phyloP scores from a whole-genome alignment of 30 jellyfish, hydroid and myxozoan genomes.

The Aurelia coerulea region DNA sequence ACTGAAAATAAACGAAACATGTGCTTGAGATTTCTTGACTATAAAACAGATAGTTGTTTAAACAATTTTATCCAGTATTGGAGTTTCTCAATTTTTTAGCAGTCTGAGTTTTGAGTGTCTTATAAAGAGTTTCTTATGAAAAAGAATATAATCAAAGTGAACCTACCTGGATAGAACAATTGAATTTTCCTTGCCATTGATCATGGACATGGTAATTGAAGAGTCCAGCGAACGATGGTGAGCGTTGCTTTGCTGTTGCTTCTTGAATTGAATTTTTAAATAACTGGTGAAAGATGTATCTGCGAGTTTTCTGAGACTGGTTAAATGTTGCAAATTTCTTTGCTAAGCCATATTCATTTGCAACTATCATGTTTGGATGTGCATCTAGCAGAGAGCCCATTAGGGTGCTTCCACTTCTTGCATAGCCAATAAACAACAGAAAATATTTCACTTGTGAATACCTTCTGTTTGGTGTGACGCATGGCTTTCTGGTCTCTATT shows the following conservation, averaged over 20 bases:
- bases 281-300: constrained; percentile 54
- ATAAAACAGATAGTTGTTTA: too few relatives aligned
- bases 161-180: constrained; percentile 67
- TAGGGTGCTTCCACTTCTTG: constrained; percentile 92
- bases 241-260: constrained; percentile 52
- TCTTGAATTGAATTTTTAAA: constrained; percentile 62
- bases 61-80: too few relatives aligned
- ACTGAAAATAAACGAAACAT: too few relatives aligned
- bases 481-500: not conserved
- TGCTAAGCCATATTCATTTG: constrained; percentile 78
- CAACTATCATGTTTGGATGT: constrained; percentile 78
- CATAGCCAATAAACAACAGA: constrained; percentile 82
- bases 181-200: constrained; percentile 86
- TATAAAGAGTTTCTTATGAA: too few relatives aligned
- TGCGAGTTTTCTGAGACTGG: constrained; percentile 15
- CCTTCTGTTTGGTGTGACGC: not conserved
- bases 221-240: constrained; percentile 29
- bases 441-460: constrained; percentile 59
- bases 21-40: too few relatives aligned
- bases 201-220: constrained; percentile 76
- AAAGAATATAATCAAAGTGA: not conserved
- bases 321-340: constrained; percentile 50
- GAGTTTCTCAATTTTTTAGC: too few relatives aligned
- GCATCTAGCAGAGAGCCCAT: constrained; percentile 89
- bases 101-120: too few relatives aligned